Evolutionary conservation across 2,888 invertebrate species (phyloP).

Genomic region (Sphaeridia pumilis): DNA sequence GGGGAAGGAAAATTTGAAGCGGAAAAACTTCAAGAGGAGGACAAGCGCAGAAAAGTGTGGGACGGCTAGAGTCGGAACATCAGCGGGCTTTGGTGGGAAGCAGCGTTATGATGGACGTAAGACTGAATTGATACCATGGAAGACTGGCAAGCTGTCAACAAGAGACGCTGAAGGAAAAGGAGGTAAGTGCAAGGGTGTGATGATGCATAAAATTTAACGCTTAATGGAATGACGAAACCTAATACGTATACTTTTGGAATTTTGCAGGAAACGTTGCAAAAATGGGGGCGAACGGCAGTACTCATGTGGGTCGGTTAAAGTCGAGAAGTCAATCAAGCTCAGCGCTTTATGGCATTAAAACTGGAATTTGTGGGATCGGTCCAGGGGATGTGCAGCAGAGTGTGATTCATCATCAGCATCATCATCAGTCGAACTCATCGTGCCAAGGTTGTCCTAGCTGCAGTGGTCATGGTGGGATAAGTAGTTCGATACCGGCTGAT

Average conservation of each 20-base stretch:
- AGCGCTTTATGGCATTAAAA: slow-evolving; percentile 30
- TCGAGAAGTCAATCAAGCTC: slow-evolving; percentile 35
- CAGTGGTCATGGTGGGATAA: slow-evolving; percentile 20
- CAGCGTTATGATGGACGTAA: too few relatives aligned
- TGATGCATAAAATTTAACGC: too few relatives aligned
- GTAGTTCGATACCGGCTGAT: slow-evolving; percentile 32
- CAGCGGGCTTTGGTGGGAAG: too few relatives aligned
- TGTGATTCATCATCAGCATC: neutral
- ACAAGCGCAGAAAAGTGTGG: too few relatives aligned
- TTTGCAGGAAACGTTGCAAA: slow-evolving; percentile 19
- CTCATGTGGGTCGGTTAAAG: slow-evolving; percentile 32
- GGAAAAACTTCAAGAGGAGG: too few relatives aligned
- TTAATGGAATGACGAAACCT: too few relatives aligned
- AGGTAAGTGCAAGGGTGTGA: neutral
- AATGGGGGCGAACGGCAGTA: slow-evolving; percentile 36
- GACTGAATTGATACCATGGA: too few relatives aligned
- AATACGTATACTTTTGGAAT: neutral
- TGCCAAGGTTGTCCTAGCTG: slow-evolving; percentile 20
- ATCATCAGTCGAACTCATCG: too few relatives aligned
- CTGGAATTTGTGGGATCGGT: slow-evolving; percentile 2
- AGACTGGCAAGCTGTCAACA: neutral
- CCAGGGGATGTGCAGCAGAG: neutral
- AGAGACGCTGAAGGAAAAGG: neutral
- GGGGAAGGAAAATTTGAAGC: too few relatives aligned
- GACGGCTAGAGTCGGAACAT: too few relatives aligned